These are phyloP conservation scores for Axinella damicornis DNA, from an alignment of 37 sponge, comb jelly and placozoan genomes.

Conservation along the genomic window DNA sequence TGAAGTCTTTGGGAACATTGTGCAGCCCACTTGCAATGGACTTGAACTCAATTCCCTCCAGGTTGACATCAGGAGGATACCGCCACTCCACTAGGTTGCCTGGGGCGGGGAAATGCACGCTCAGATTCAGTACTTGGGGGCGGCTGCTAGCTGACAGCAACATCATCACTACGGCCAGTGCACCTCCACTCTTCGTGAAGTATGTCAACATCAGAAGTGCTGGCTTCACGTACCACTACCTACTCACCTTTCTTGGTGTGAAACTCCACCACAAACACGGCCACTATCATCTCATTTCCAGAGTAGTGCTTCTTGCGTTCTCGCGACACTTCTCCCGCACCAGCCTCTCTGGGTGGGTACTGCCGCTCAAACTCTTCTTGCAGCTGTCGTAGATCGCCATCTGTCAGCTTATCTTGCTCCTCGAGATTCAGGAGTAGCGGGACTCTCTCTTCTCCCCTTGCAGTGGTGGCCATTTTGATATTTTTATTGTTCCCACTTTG, in stretches of 20 bases:
- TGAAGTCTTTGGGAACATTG: slow-evolving; percentile 83
- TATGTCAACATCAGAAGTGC: background rate
- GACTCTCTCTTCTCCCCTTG: slow-evolving; percentile 12
- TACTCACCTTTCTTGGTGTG: slow-evolving; percentile 90
- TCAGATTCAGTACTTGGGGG: too few relatives aligned
- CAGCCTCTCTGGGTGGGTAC: background rate
- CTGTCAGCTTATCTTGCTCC: background rate
- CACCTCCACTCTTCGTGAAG: too few relatives aligned
- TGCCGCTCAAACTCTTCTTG: slow-evolving; percentile 9
- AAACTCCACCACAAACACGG: slow-evolving; percentile 92
- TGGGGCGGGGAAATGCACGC: slow-evolving; percentile 6
- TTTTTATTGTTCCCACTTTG: background rate
- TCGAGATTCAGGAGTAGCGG: slow-evolving; percentile 10
- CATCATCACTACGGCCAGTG: too few relatives aligned
- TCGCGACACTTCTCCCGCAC: background rate
- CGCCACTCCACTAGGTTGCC: slow-evolving; percentile 95
- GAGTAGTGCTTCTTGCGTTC: slow-evolving; percentile 47
- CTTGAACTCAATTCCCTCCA: slow-evolving; percentile 96
- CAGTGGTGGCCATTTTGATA: slow-evolving; percentile 13
- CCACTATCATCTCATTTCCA: slow-evolving; percentile 75
- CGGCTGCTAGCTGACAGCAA: too few relatives aligned
- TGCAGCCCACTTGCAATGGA: slow-evolving; percentile 97
- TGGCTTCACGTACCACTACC: background rate
- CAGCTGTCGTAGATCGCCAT: background rate
- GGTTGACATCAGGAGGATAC: slow-evolving; percentile 73